Evolutionary conservation across 2,113 vertebrate species (phyloP).

Genomic region (Shinisaurus crocodilurus): DNA sequence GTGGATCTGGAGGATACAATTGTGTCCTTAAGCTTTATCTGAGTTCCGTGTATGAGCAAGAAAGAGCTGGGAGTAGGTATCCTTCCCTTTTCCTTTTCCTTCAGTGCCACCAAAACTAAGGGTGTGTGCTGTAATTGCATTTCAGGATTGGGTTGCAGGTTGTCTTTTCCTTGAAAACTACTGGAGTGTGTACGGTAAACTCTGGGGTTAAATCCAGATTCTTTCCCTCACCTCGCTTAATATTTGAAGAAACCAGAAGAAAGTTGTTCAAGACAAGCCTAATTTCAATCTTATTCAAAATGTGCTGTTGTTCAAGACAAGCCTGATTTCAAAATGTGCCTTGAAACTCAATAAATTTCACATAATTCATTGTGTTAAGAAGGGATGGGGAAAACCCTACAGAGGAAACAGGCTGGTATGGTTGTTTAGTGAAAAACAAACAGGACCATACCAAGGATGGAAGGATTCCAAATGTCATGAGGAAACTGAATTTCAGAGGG

Average conservation of each 20-base stretch:
- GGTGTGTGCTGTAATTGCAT: not conserved
- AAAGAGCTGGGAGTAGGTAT: not conserved
- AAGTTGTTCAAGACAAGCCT: not conserved
- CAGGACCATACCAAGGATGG: slow-evolving; percentile 47
- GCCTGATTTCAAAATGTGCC: not conserved
- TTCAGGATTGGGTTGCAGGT: not conserved
- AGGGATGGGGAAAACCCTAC: slow-evolving; percentile 43
- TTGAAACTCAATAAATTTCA: not conserved
- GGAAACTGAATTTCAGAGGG: not conserved
- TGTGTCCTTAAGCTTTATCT: not conserved
- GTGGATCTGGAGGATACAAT: too few species aligned
- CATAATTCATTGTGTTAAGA: not conserved
- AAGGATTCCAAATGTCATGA: slow-evolving; percentile 21
- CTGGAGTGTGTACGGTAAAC: not conserved
- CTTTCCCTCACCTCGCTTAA: not conserved
- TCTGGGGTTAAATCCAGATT: not conserved
- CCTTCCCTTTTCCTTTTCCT: not conserved
- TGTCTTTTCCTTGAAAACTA: not conserved
- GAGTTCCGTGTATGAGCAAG: not conserved
- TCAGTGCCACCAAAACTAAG: not conserved
- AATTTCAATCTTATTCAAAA: too few species aligned
- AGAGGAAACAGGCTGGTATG: slow-evolving; percentile 27
- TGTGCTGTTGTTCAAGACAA: too few species aligned
- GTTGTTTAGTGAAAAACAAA: slow-evolving; percentile 62
- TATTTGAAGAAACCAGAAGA: not conserved